These are phyloP conservation scores for Bombus cullumanus DNA, from an alignment of 1,140 invertebrate genomes.

Conservation along the genomic window DNA sequence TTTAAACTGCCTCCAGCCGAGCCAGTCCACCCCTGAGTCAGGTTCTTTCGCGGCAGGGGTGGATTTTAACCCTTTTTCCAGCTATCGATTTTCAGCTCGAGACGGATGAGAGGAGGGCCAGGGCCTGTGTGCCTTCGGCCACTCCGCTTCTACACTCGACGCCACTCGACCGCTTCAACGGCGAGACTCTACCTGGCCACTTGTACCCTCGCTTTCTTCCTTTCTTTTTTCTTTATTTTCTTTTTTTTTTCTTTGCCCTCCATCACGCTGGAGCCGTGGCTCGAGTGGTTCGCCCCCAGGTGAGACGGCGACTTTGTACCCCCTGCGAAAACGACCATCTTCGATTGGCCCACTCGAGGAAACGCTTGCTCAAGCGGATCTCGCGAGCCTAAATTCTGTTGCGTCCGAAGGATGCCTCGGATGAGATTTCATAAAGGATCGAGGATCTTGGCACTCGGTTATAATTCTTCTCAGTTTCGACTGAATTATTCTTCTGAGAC, in stretches of 20 bases:
- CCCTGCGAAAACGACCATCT: constrained; percentile 42
- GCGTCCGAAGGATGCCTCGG: not conserved
- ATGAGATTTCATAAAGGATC: not conserved
- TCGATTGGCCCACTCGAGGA: constrained; percentile 33
- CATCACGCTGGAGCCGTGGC: not conserved
- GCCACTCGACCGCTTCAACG: constrained; percentile 69
- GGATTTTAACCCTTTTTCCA: constrained; percentile 81
- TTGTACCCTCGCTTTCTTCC: constrained; percentile 33
- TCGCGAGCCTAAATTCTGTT: not conserved
- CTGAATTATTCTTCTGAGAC: not conserved
- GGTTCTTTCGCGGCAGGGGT: constrained; percentile 76
- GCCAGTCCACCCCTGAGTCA: constrained; percentile 63
- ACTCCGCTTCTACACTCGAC: constrained; percentile 73
- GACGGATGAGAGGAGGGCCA: constrained; percentile 74
- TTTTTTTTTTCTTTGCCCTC: not conserved
- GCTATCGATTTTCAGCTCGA: constrained; percentile 81
- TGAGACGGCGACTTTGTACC: constrained; percentile 35
- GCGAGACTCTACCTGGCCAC: constrained; percentile 63
- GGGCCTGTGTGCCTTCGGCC: constrained; percentile 74
- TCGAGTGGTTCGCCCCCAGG: constrained; percentile 44
- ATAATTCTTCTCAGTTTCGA: not conserved
- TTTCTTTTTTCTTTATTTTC: not conserved
- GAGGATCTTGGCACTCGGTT: not conserved
- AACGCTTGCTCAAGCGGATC: constrained; percentile 24
- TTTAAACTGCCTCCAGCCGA: constrained; percentile 41